Evolutionary conservation across 23 tunicate species (phyloP), one percentile per base, ranked within the genome.

Genomic region (Aplidium turbinatum): DNA sequence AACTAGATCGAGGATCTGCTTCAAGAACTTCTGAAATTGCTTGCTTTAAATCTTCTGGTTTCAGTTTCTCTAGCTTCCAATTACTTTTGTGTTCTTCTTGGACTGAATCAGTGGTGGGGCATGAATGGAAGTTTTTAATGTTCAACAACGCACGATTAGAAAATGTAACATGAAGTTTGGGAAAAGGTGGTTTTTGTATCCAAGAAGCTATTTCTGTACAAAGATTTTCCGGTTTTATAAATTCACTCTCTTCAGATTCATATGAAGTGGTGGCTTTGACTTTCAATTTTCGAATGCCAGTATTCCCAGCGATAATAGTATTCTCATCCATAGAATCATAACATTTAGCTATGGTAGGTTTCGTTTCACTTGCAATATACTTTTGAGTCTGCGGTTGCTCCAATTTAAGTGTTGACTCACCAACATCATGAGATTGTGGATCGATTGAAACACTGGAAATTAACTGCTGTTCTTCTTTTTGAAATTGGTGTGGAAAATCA

Each of bases 1-100:
- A 91, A 38, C 28, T 79, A 21, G 97, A 91, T 0, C 97, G 78
- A 4, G 97, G 97, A 75, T 91, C 97, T 30, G 83, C 86, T 58
- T 29, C 58, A 30, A 91, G 58, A 39, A 91, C 56, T 23, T 84
- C 90, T 21, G 55, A 68, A 31, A 91, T 84, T 1, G 77, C 77
- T 42, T 67, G 68, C 7, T 51, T 32, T 4, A 89, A n/a, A 18
- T 65, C 75, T 25, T 51, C 76, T 0, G 78, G 78, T 27, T 60
- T 25, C 21, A 81, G 26, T 25, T 57, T 52, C 13, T 60, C 33
- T 22, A 81, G 36, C 16, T 27, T 19, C 69, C 76, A 75, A 11
- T 83, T 38, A 9, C 16, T 35, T 35, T 35, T 25, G 11, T 30
- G 6, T 16, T 1, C 38, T 4, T 46, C 58, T 11, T 22, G 21